These are phyloP conservation scores for Coptotermes formosanus DNA, from an alignment of 1,140 invertebrate genomes.

Conservation along the genomic window DNA sequence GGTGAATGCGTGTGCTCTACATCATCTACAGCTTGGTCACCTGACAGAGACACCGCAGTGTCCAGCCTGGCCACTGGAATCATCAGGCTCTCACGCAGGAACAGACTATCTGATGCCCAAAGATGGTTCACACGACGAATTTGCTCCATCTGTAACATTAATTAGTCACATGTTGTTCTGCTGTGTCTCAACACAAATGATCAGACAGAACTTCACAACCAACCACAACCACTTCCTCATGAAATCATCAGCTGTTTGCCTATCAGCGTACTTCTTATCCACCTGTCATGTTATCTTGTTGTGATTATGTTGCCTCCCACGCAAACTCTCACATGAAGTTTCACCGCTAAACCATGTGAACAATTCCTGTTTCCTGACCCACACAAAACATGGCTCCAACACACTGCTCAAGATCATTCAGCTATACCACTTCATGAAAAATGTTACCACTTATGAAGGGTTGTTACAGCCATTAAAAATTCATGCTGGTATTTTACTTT, in stretches of 20 bases:
- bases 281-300: no score
- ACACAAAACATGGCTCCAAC: no score
- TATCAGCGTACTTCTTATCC: no score
- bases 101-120: conserved; percentile 86
- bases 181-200: not conserved
- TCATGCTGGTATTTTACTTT: no score
- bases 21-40: not conserved
- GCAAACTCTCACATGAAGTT: not conserved
- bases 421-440: no score
- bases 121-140: conserved; percentile 83
- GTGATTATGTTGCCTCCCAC: no score
- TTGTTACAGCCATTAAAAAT: no score
- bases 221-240: not conserved
- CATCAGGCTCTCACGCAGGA: conserved; percentile 75
- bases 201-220: not conserved
- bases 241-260: not conserved
- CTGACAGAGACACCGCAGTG: conserved; percentile 42
- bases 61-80: conserved; percentile 70
- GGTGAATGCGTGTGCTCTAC: conserved; percentile 13
- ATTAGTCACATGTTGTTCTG: not conserved
- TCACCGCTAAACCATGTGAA: not conserved
- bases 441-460: no score
- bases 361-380: no score
- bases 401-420: no score
- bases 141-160: conserved; percentile 76